Conservation (phyloP, 23 tunicate species). For the Halocynthia aurantium region DNA sequence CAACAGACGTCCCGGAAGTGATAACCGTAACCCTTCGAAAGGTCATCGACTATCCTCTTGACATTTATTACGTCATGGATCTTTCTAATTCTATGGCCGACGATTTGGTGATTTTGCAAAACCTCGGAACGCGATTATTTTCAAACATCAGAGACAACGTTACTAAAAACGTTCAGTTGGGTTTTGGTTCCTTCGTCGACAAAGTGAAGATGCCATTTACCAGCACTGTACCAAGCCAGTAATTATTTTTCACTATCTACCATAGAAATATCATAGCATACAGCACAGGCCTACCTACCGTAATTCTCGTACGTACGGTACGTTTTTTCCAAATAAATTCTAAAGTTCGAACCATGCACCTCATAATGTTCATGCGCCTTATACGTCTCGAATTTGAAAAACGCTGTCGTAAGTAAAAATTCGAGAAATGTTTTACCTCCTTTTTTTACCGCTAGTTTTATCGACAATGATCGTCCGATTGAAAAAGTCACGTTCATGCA, state of each 20-base stretch:
- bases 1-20: background rate
- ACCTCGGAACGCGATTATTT: slow-evolving; percentile 39
- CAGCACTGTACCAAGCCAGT: slow-evolving; percentile 69
- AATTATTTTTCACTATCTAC: background rate
- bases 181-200: slow-evolving; percentile 82
- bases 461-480: too few relatives aligned
- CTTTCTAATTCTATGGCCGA: slow-evolving; percentile 79
- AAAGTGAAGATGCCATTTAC: slow-evolving; percentile 80
- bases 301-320: too few relatives aligned
- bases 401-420: too few relatives aligned
- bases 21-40: slow-evolving; percentile 48
- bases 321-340: too few relatives aligned
- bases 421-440: too few relatives aligned
- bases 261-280: too few relatives aligned
- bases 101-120: slow-evolving; percentile 60
- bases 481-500: too few relatives aligned
- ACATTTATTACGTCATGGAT: slow-evolving; percentile 92
- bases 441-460: too few relatives aligned
- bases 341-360: too few relatives aligned
- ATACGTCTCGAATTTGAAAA: too few relatives aligned
- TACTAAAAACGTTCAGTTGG: slow-evolving; percentile 42
- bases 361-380: too few relatives aligned
- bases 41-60: slow-evolving; percentile 81
- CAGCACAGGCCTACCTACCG: too few relatives aligned
- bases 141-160: slow-evolving; percentile 27